Evolutionary conservation across 1,140 invertebrate species (phyloP), one percentile per base, ranked within the genome.

Genomic region (Micrasema minimum): DNA sequence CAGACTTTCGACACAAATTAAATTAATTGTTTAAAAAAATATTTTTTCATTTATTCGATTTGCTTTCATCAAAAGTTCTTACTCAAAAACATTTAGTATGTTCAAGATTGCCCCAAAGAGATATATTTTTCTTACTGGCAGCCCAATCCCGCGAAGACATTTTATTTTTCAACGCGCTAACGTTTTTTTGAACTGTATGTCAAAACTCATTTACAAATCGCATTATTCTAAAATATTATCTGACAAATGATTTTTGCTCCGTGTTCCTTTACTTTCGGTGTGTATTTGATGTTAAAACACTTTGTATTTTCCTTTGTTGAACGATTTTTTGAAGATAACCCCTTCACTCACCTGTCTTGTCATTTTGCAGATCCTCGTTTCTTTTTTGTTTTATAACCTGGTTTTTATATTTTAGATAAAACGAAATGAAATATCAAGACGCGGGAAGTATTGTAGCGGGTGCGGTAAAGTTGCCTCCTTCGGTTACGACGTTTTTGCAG

Each of bases 401-500:
- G 11, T n/a, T 53, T 14, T 46, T 64, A 46, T 31, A 6, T 64
- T 64, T 31, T 23, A 64, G 59, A 31, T 46, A 45, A 11, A 22
- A 23, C 65, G 55, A 72, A 51, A 72, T 72, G 71, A 68, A 72
- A 48, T 50, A 45, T 14, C 65, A 72, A 43, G 66, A 68, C 45
- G 68, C 71, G 22, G 71, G 37, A 12, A 64, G 45, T 26, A 55
- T 31, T 55, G 59, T 68, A 2, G 43, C 66, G 2, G 51, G 82
- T 77, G 82, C 82, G 20, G 80, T 80, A 12, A 82, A 79, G 76
- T 75, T 85, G 20, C 83, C 83, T 6, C 78, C 82, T 45, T 80
- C 82, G 61, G 81, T 85, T 43, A 83, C 83, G 73, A 81, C 78
- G 79, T 85, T 81, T 75, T 70, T 85, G 37, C 80, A 72, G 46